A percentile compares a stretch with the other conserved stretches of the same genome.
Evolutionary conservation across 2,113 vertebrate genomes (phyloP).

Genomic region (Tympanuchus pallidicinctus): DNA sequence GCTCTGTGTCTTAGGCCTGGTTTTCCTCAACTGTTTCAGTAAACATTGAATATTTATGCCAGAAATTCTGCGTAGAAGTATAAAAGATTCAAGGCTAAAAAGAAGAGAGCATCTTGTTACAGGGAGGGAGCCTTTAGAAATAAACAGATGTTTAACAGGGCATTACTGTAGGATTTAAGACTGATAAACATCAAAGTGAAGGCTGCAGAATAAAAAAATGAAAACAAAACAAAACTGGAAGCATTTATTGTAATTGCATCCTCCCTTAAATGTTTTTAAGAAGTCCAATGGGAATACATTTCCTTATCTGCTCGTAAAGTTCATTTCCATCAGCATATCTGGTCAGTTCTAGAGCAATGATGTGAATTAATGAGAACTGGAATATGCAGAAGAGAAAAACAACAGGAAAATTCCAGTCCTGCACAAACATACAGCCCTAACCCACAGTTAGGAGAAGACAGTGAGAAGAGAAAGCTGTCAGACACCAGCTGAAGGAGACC

Average conservation of each 20-base stretch:
- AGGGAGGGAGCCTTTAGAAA: background rate
- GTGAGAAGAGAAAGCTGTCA: background rate
- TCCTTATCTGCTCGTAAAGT: background rate
- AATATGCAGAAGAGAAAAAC: background rate
- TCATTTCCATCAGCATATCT: background rate
- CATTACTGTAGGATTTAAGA: background rate
- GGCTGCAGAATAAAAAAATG: background rate
- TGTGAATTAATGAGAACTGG: background rate
- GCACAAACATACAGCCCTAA: background rate
- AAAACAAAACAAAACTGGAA: background rate
- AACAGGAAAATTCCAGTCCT: fast-evolving
- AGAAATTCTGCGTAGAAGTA: background rate
- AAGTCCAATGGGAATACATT: background rate
- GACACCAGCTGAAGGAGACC: background rate
- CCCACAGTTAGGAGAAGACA: background rate
- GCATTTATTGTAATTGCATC: background rate
- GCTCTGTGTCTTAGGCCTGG: background rate
- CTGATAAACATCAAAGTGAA: background rate
- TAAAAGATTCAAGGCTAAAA: background rate
- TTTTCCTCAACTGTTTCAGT: background rate
- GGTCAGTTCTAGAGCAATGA: background rate
- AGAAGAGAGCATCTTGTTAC: background rate
- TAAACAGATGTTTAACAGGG: background rate
- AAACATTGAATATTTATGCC: background rate
- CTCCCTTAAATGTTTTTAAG: background rate